phyloP scores from a whole-genome alignment of 2,113 vertebrate species.

The Dissostichus mawsoni region DNA sequence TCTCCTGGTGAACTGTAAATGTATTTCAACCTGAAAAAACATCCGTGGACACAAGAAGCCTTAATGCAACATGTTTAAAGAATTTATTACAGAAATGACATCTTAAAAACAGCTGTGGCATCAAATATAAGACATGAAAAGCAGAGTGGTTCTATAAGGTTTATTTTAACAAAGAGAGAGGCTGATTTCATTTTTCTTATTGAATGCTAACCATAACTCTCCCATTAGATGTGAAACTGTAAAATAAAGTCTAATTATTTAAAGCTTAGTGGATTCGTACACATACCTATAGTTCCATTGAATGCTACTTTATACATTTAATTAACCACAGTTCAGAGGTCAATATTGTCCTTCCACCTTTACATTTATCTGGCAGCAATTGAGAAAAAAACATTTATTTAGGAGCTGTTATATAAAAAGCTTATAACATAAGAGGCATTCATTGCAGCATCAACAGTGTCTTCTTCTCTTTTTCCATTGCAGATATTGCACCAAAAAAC shows the following conservation, averaged over 20 bases:
- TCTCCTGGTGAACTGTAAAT: conserved; percentile 27
- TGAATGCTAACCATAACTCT: not conserved
- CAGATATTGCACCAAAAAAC: not conserved
- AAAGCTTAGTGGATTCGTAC: too few relatives aligned
- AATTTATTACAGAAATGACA: conserved; percentile 15
- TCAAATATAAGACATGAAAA: not conserved
- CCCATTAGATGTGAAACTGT: too few relatives aligned
- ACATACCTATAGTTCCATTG: too few relatives aligned
- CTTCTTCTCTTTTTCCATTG: not conserved
- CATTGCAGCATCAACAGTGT: not conserved
- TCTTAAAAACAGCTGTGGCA: conserved; percentile 1
- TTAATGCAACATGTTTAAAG: conserved; percentile 9
- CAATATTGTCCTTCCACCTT: not conserved
- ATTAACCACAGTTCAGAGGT: not conserved
- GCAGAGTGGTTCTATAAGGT: not conserved
- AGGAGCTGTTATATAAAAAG: not conserved
- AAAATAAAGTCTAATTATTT: too few relatives aligned
- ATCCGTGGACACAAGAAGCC: not conserved
- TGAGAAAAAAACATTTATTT: not conserved
- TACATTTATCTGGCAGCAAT: not conserved
- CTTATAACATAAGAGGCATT: not conserved
- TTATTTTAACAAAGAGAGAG: conserved; percentile 1
- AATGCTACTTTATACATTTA: not conserved
- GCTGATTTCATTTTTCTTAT: not conserved
- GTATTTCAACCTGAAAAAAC: conserved; percentile 12